Conservation (phyloP, 2,113 vertebrate genomes). For the Gambusia affinis region DNA sequence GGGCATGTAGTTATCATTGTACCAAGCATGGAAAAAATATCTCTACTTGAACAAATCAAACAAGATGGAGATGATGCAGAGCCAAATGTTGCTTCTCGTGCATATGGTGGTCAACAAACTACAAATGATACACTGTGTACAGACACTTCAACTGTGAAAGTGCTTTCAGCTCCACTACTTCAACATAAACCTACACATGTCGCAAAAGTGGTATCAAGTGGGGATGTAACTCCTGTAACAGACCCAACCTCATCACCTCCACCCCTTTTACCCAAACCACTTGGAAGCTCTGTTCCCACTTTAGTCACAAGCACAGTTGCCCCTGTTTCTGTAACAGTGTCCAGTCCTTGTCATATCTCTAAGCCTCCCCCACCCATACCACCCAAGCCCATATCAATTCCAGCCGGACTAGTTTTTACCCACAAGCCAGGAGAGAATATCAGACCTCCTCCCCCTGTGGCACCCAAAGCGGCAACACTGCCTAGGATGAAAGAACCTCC, state of each 20-base stretch:
- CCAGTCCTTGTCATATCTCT: slow-evolving; percentile 51
- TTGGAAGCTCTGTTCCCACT: slow-evolving; percentile 64
- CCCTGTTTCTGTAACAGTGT: slow-evolving; percentile 57
- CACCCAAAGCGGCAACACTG: slow-evolving; percentile 81
- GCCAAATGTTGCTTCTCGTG: slow-evolving; percentile 59
- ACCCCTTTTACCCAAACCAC: slow-evolving; percentile 79
- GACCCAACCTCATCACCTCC: slow-evolving; percentile 75
- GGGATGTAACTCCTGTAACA: slow-evolving; percentile 70
- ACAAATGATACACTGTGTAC: slow-evolving; percentile 46
- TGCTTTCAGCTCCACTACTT: slow-evolving; percentile 55
- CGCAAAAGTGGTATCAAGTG: slow-evolving; percentile 75
- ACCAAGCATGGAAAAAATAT: slow-evolving; percentile 74
- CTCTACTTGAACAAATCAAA: slow-evolving; percentile 39
- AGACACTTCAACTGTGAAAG: slow-evolving; percentile 34
- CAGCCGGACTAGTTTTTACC: slow-evolving; percentile 89
- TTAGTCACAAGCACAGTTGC: slow-evolving; percentile 42
- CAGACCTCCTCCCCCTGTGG: slow-evolving; percentile 83
- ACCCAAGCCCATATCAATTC: slow-evolving; percentile 92
- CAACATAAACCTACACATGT: slow-evolving; percentile 76
- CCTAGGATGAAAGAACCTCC: slow-evolving; percentile 85
- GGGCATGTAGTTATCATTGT: slow-evolving; percentile 80
- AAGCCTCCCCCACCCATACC: slow-evolving; percentile 93
- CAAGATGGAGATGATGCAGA: slow-evolving; percentile 39
- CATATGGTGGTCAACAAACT: slow-evolving; percentile 66
- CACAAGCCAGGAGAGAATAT: slow-evolving; percentile 87